Conservation (phyloP, 1,140 invertebrate species). For the Thaumetopoea pityocampa region DNA sequence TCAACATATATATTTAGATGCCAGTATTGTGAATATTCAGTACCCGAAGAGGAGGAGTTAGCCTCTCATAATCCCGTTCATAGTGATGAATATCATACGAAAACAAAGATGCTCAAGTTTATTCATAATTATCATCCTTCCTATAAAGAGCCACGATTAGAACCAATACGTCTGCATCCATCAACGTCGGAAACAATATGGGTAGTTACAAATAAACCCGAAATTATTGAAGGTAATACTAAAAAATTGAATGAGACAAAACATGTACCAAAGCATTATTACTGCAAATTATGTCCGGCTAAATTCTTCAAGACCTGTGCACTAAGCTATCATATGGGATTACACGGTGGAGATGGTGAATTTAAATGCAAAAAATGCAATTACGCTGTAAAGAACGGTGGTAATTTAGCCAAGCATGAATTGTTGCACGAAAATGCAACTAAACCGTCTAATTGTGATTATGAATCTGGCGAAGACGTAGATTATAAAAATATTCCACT, state of each 20-base stretch:
- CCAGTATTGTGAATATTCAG: constrained; percentile 86
- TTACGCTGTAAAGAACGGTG: constrained; percentile 87
- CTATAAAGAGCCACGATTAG: constrained; percentile 79
- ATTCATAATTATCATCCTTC: constrained; percentile 79
- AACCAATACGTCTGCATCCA: constrained; percentile 69
- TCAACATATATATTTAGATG: constrained; percentile 81
- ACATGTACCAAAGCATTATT: constrained; percentile 56
- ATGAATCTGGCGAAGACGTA: constrained; percentile 67
- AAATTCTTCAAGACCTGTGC: constrained; percentile 82
- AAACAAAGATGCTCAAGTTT: constrained; percentile 83
- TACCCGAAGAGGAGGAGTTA: constrained; percentile 82
- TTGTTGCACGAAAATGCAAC: constrained; percentile 59
- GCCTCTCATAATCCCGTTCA: constrained; percentile 87
- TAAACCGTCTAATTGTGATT: constrained; percentile 51
- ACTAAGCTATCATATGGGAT: constrained; percentile 83
- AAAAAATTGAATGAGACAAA: constrained; percentile 49
- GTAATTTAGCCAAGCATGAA: constrained; percentile 86
- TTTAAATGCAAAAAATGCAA: constrained; percentile 89
- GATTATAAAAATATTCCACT: constrained; percentile 76
- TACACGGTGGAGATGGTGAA: constrained; percentile 82
- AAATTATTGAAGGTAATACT: constrained; percentile 27
- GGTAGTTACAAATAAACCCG: constrained; percentile 43
- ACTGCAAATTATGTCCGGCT: constrained; percentile 82
- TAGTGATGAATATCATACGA: constrained; percentile 87
- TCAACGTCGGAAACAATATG: constrained; percentile 47